Conservation (phyloP, 2,797 vertebrate genomes). For the Molossus molossus region DNA sequence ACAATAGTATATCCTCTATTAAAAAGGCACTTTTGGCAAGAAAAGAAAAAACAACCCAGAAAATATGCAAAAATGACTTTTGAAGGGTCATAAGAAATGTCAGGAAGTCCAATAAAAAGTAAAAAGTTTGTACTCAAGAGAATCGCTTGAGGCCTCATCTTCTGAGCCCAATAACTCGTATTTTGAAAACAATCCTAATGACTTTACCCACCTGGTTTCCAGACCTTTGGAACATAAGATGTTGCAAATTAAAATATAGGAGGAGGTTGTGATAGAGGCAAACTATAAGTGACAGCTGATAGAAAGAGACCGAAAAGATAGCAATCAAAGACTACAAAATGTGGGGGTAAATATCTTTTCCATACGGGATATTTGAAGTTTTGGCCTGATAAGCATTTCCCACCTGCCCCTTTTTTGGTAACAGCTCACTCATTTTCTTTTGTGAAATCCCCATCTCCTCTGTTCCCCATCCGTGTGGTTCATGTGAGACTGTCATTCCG, state of each 20-base stretch:
- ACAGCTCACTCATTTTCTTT: neutral
- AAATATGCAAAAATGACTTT: neutral
- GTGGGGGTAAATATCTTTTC: neutral
- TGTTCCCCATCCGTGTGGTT: neutral
- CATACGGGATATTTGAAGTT: neutral
- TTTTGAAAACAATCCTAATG: slow-evolving; percentile 20
- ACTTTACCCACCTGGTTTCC: neutral
- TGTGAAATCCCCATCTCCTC: neutral
- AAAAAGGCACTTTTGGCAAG: neutral
- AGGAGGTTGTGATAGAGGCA: neutral
- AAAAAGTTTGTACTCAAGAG: neutral
- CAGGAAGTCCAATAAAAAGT: neutral
- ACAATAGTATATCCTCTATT: neutral
- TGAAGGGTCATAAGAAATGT: neutral
- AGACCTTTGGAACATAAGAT: neutral
- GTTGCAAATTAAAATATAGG: neutral
- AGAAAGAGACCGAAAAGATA: neutral
- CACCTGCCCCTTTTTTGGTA: neutral
- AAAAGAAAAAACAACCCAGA: neutral
- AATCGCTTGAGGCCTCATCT: neutral
- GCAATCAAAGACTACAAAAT: neutral
- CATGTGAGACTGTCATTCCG: neutral
- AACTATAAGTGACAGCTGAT: neutral
- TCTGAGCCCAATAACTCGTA: neutral
- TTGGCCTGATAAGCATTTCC: neutral